These are phyloP conservation scores for Mus spicilegus DNA, from an alignment of 2,113 vertebrate genomes.

Conservation along the genomic window DNA sequence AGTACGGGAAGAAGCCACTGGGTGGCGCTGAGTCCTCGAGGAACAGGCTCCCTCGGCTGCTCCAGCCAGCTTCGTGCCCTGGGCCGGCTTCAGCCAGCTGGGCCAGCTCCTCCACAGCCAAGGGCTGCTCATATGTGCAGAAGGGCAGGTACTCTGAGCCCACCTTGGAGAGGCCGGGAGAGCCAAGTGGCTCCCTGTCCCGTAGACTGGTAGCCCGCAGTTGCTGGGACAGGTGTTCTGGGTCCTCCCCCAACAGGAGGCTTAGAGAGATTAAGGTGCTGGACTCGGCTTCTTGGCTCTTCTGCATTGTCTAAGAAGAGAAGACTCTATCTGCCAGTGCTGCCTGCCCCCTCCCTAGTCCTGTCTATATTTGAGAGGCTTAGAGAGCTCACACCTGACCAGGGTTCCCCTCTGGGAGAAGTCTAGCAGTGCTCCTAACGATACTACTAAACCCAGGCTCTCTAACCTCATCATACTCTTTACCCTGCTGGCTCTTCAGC, in stretches of 20 bases:
- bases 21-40: not conserved
- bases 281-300: not conserved
- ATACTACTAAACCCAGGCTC: rapidly evolving
- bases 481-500: not conserved
- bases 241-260: not conserved
- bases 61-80: not conserved
- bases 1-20: slow-evolving; percentile 73
- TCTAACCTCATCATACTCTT: rapidly evolving
- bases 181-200: not conserved
- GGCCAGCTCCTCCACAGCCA: not conserved
- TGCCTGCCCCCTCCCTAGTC: not conserved
- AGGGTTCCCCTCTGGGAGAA: not conserved
- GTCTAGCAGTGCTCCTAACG: not conserved
- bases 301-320: slow-evolving; percentile 70
- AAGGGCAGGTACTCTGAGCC: slow-evolving; percentile 69
- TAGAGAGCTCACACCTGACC: not conserved
- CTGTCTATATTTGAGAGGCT: not conserved
- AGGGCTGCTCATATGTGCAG: slow-evolving; percentile 20
- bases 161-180: not conserved
- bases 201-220: not conserved
- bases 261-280: rapidly evolving
- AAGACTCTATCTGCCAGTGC: not conserved
- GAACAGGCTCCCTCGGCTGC: not conserved
- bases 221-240: not conserved
- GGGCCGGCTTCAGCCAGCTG: not conserved